Conservation (phyloP, 1,140 invertebrate species). For the Tetranychus urticae region DNA sequence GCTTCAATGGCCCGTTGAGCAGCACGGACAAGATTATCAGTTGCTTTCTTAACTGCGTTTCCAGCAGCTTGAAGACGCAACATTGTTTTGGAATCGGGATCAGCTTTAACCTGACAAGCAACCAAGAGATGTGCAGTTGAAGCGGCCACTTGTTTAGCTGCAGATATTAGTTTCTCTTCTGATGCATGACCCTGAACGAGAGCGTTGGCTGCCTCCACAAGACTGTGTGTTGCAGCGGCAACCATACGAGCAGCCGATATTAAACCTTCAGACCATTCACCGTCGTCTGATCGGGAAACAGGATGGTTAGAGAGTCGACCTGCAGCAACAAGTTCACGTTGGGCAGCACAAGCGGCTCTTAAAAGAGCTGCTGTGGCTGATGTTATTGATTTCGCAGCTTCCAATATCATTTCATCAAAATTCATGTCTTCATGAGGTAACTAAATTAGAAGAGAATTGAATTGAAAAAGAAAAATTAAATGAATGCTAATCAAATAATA, state of each 20-base stretch:
- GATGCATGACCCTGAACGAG: constrained; percentile 79
- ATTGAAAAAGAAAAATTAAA: background rate
- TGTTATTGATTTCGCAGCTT: constrained; percentile 92
- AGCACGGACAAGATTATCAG: constrained; percentile 80
- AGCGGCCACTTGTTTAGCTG: constrained; percentile 83
- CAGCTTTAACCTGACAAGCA: constrained; percentile 94
- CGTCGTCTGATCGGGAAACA: constrained; percentile 65
- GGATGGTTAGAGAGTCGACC: constrained; percentile 48
- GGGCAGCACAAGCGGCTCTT: constrained; percentile 81
- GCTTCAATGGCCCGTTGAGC: constrained; percentile 73
- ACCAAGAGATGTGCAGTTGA: constrained; percentile 90
- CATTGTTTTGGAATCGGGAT: constrained; percentile 75
- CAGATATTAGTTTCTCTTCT: constrained; percentile 90
- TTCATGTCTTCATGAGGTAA: constrained; percentile 63
- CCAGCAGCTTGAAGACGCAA: constrained; percentile 70
- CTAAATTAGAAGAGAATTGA: background rate
- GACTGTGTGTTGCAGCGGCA: constrained; percentile 82
- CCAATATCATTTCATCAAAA: constrained; percentile 96
- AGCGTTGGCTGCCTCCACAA: constrained; percentile 90
- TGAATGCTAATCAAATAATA: background rate
- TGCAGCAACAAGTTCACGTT: constrained; percentile 69
- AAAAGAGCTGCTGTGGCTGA: constrained; percentile 85
- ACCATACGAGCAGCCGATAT: constrained; percentile 85
- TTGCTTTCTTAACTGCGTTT: constrained; percentile 88
- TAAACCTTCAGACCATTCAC: constrained; percentile 94